Evolutionary conservation across 2,113 vertebrate species (phyloP), one percentile per base, ranked within the genome.

Genomic region (Ameiurus melas): DNA sequence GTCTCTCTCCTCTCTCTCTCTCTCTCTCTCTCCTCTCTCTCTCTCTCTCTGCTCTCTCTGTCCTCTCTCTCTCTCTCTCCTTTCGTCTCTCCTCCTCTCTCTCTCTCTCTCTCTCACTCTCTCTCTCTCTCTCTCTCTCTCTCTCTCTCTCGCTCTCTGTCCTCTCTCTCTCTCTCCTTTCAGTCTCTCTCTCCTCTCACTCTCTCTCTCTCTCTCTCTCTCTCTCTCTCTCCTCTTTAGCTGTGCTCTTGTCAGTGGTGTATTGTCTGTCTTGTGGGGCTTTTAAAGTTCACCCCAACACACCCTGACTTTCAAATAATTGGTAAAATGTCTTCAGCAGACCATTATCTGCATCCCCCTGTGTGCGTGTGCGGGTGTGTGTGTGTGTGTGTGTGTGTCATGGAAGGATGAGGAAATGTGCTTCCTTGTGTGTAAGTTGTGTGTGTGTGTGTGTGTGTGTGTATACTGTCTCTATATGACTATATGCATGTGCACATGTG

Each of bases 291-390:
- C 86, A 87, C 90, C 64, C 85, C 71, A 81, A 87, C 80, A 88
- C 73, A 86, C 77, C 71, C 80, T 92, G 88, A 88, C 91, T 88
- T 92, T 91, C 84, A 83, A 78, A 39, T 91, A 92, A 92, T 91
- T 90, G 89, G 90, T 62, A 85, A 89, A 91, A 90, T 87, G 91
- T 89, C 88, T 89, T 88, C 86, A 79, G 20, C 88, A 75, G 70
- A 85, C 87, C 88, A 92, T 89, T 92, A 88, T 90, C 88, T 86
- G 73, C 83, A 70, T 64, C 86, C 64, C 77, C 14, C 43, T 70
- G 87, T 55, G 78, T 43, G 90, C 83, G 75, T 66, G 83, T 51
- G 71, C 25, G 70, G 75, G 85, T 47, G 55, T 10, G 68, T 62
- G 83, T 58, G 64, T 73, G 80, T 79, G 85, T 47, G 55, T 10